Base-by-base conservation (phyloP, 2,113 vertebrate species). In the Acrocephalus kingi region DNA sequence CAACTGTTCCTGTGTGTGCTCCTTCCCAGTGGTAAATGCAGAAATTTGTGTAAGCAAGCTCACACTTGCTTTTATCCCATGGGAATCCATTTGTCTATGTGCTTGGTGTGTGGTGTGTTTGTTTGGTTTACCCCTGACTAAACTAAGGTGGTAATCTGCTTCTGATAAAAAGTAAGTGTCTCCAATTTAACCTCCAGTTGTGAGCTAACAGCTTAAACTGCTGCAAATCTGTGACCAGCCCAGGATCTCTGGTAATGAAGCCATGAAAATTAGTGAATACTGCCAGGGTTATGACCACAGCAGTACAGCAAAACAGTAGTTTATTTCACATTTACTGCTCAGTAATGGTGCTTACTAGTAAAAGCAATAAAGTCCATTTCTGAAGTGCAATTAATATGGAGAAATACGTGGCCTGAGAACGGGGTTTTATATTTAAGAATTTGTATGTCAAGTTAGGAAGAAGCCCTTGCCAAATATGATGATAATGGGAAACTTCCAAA, bases 1-100 rank as follows among this genome's bases (percentile, higher is more conserved):
- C 67, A 93, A 3, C 28, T 27, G 1, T 31, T 93, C 2, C 0
- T 48, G 33, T 48, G 22, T 4, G 1, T 28, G 17, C 49, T 55
- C 27, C 77, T 83, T 7, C 25, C 21, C 23, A 0, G 9, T 0
- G 2, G 41, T 66, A 73, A 73, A 77, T 0, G 0, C 43, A 15
- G 51, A 54, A 28, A 25, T 75, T 63, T 82, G 39, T 56, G 8
- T 62, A 46, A 74, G 68, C 62, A 64, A n/a, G 52, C 63, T 92
- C 14, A 11, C 6, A 0, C 61, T 59, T 9, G 24, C 17, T 66
- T 77, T 93, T 80, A 77, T 74, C 33, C 43, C 9, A 3, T 31
- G 72, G 48, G 43, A 88, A 56, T 92, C 77, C 2, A n/a, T 91
- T 78, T 72, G 13, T 56, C 45, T 74, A 0, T 58, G 23, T 0